phyloP scores from a whole-genome alignment of 2,888 invertebrate genomes.

The Cepaea hortensis region DNA sequence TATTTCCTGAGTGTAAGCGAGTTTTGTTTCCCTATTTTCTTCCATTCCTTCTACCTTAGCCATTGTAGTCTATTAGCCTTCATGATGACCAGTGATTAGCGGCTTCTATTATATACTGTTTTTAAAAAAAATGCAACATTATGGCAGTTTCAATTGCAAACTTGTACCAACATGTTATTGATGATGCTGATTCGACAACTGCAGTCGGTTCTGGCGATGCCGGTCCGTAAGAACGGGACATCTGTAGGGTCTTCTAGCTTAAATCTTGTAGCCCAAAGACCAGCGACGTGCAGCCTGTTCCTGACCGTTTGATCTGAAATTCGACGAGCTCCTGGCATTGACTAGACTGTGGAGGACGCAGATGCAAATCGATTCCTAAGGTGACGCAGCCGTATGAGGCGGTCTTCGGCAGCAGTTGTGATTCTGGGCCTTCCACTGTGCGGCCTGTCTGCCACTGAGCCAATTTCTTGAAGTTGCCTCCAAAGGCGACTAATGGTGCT shows the following conservation, averaged over 20 bases:
- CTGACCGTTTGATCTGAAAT: background rate
- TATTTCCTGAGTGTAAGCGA: too few relatives aligned
- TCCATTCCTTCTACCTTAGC: too few relatives aligned
- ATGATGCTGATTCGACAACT: background rate
- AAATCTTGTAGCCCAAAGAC: background rate
- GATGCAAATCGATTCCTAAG: too few relatives aligned
- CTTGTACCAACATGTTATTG: background rate
- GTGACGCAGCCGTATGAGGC: background rate
- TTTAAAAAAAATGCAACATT: too few relatives aligned
- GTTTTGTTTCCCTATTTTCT: too few relatives aligned
- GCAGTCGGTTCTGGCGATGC: background rate
- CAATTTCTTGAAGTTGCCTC: background rate
- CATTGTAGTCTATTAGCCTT: too few relatives aligned
- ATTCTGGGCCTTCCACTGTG: background rate
- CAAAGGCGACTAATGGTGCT: background rate
- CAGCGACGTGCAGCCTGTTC: background rate
- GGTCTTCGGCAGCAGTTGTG: background rate
- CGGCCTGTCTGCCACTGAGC: background rate
- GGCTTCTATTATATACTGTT: too few relatives aligned
- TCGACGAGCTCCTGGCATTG: background rate
- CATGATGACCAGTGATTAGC: too few relatives aligned
- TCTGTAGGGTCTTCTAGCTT: background rate
- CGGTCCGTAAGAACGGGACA: background rate
- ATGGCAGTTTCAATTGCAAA: too few relatives aligned
- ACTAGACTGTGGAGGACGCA: background rate